A percentile compares a stretch with the other conserved stretches of the same genome.
These are phyloP conservation scores for Epinephelus cyanopodus DNA, from an alignment of 2,113 vertebrate species.

Conservation along the genomic window DNA sequence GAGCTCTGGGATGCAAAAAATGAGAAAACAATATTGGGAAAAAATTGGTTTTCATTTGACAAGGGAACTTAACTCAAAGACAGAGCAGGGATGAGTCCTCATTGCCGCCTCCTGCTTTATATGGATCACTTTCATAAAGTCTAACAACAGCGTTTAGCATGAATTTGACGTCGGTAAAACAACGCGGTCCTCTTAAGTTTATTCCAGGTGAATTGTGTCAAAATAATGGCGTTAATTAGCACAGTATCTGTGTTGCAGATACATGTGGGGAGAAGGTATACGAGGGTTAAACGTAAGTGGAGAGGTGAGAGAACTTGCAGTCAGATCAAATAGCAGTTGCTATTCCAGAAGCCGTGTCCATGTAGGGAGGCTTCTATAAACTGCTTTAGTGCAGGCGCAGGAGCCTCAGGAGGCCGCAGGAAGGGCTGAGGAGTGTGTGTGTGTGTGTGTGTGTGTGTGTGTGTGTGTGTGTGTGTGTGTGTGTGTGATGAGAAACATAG, in stretches of 20 bases:
- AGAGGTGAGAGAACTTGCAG: conserved; percentile 73
- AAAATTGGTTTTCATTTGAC: background rate
- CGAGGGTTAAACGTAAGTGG: conserved; percentile 64
- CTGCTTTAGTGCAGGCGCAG: conserved; percentile 72
- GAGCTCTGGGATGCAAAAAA: too few relatives aligned
- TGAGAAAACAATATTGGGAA: background rate
- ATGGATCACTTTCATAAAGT: background rate
- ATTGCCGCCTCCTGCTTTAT: background rate
- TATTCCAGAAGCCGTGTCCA: conserved; percentile 89
- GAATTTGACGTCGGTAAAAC: background rate
- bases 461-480: conserved; percentile 10
- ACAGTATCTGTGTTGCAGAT: conserved; percentile 27
- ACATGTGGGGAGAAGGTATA: conserved; percentile 35
- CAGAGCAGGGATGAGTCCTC: background rate
- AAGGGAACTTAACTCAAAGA: background rate
- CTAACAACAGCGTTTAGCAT: background rate
- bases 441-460: conserved; percentile 38
- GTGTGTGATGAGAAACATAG: background rate
- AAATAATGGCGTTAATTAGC: background rate
- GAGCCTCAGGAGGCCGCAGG: conserved; percentile 67
- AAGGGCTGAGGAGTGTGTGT: conserved; percentile 48
- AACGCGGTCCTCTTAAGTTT: background rate
- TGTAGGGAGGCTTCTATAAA: conserved; percentile 90
- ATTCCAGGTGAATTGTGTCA: background rate
- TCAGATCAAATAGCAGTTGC: conserved; percentile 86